Base-by-base conservation (phyloP, 53 echinoderm and acorn worm species). In the Hippasteria phrygiana region DNA sequence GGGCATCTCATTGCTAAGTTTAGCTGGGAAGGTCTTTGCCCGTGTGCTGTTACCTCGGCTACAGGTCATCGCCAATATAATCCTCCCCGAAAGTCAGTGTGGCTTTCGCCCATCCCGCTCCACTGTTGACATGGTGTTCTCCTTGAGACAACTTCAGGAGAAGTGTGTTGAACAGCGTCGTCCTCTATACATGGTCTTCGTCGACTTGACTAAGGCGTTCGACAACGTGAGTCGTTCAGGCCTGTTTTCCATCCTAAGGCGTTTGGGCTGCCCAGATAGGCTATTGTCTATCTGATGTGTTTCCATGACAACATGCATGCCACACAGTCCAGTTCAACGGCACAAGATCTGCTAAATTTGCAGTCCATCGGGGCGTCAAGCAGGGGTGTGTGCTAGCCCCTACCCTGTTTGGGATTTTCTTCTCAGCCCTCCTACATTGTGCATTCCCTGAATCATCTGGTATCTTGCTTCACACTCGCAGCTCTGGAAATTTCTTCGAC, bases 251-350 rank as follows among this genome's bases (percentile, higher is more conserved):
- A 87, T 87, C 59, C 48, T 87, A 26, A 74, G 31, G 31, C 51
- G 47, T 12, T 26, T 46, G 38, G 85, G 85, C 43, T 84, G 73
- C 32, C 72, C 73, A 33, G 18, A 38, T 9, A 63, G 14, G 32
- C 22, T 82, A 20, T 41, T 82, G 42, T 64, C 83, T 12, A 42
- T 82, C 77, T 77, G 4, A 65, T 64, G 43, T 24, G 26, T 4
- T 64, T 82, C 17, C 59, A 55, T 43, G 33, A 79, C n/a, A 29
- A 82, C 50, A 82, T 82, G 65, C 41, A 82, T 4, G 65, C 42
- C 18, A 82, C n/a, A n/a, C 66, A 38, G 83, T 64, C 9, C 83
- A 64, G 39, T 82, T 82, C 43, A 82, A 82, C 47, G 41, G 83
- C 83, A 18, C 40, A 14, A 82, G 17, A 82, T 83, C 67, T 43